Evolutionary conservation across 1,140 invertebrate genomes (phyloP), one percentile per base, ranked within the genome.

Genomic region (Drosophila lacertosa): DNA sequence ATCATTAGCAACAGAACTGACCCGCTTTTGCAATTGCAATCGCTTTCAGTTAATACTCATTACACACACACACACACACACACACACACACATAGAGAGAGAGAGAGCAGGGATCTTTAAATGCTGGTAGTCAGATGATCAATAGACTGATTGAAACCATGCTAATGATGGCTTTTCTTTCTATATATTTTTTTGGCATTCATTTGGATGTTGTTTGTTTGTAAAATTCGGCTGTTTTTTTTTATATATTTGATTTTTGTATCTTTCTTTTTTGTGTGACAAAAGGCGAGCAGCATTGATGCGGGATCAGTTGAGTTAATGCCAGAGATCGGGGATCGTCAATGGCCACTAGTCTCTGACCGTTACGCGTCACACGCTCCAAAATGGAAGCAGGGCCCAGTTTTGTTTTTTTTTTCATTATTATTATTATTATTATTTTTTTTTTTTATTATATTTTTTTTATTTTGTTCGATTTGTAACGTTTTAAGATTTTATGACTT

Each of bases 91-190:
- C n/a, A n/a, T n/a, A n/a, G n/a, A n/a, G n/a, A n/a, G n/a, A 44
- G 42, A 15, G 20, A 39, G 15, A 62, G 47, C 73, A 62, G 55
- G 65, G 51, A 71, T 53, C 39, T 15, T 22, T 29, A 67, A 86
- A 86, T 86, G 81, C 81, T 86, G 81, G 81, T 86, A 88, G 65
- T 62, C 57, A 54, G 60, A 86, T 67, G 55, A 86, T 84, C 81
- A 81, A 84, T 88, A 65, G 67, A 70, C 58, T 86, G 81, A 86
- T 88, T 77, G 81, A 86, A 86, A 74, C 63, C 81, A 86, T 88
- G 81, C 81, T 86, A 86, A 86, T 86, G 81, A 84, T 73, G 37
- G 7, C n/a, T 64, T 62, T 42, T 20, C 37, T 29, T 16, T 64
- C 24, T 9, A 16, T 86, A 70, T 86, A 16, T 86, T 74, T 86